Conservation (phyloP, 2,888 invertebrate genomes). For the Agelastica alni region DNA sequence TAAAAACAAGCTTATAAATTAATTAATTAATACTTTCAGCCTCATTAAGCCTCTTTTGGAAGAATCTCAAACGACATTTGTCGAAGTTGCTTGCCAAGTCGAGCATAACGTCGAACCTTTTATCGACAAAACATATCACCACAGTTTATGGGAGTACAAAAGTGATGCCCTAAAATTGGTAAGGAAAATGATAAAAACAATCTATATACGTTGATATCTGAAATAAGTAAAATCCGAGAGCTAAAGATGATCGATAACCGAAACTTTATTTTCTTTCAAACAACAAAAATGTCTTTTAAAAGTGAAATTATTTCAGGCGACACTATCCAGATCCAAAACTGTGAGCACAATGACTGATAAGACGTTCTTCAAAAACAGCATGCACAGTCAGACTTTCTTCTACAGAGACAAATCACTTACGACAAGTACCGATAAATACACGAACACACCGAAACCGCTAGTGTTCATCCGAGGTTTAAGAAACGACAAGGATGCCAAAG, state of each 20-base stretch:
- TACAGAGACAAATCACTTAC: constrained; percentile 57
- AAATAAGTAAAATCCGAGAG: no score
- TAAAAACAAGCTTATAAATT: no score
- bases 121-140: constrained; percentile 72
- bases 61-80: no score
- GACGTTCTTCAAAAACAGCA: constrained; percentile 65
- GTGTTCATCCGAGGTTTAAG: constrained; percentile 64
- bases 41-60: no score
- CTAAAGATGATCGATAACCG: no score
- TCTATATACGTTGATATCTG: not conserved
- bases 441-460: constrained; percentile 50
- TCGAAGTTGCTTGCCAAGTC: not conserved
- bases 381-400: constrained; percentile 64
- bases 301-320: constrained; percentile 62
- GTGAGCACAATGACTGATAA: constrained; percentile 71
- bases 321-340: constrained; percentile 65
- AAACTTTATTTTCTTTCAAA: no score
- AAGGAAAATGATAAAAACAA: constrained; percentile 31
- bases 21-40: no score
- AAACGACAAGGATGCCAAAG: constrained; percentile 59
- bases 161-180: constrained; percentile 77
- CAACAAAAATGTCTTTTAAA: no score
- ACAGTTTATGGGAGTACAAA: constrained; percentile 85
- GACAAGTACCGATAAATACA: constrained; percentile 56
- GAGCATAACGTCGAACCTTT: constrained; percentile 46